These are phyloP conservation scores for Tetragnatha montana DNA, from an alignment of 2,888 invertebrate species.

Conservation along the genomic window DNA sequence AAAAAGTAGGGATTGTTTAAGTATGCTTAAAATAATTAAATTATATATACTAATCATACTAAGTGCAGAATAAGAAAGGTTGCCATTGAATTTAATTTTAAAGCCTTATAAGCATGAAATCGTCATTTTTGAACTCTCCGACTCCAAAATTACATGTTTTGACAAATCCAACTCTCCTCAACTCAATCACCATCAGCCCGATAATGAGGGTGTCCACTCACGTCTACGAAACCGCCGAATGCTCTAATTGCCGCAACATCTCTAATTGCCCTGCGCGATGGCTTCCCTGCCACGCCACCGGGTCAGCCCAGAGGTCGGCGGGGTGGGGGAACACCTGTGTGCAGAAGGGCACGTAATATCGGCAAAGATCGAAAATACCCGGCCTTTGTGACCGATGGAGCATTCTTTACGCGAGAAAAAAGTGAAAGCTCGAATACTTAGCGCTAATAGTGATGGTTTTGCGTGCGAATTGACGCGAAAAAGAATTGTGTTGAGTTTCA, in stretches of 20 bases:
- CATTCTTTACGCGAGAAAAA: constrained; percentile 48
- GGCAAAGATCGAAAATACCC: constrained; percentile 39
- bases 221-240: constrained; percentile 2
- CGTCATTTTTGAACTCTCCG: neutral
- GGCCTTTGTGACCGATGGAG: constrained; percentile 3
- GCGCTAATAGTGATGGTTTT: constrained; percentile 2
- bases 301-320: constrained; percentile 47
- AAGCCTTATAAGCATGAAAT: no score
- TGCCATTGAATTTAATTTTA: no score
- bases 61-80: no score
- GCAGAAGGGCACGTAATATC: constrained; percentile 56
- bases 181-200: no score
- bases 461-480: constrained; percentile 21
- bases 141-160: neutral
- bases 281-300: constrained; percentile 15
- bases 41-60: no score
- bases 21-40: no score
- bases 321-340: constrained; percentile 56
- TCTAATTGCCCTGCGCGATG: constrained; percentile 29
- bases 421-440: constrained; percentile 16
- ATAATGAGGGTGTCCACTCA: no score
- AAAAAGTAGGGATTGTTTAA: no score
- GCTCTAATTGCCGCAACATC: constrained; percentile 23
- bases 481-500: constrained; percentile 36
- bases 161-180: neutral